phyloP scores from a whole-genome alignment of 2,888 invertebrate genomes.

The Scrobipalpa costella region DNA sequence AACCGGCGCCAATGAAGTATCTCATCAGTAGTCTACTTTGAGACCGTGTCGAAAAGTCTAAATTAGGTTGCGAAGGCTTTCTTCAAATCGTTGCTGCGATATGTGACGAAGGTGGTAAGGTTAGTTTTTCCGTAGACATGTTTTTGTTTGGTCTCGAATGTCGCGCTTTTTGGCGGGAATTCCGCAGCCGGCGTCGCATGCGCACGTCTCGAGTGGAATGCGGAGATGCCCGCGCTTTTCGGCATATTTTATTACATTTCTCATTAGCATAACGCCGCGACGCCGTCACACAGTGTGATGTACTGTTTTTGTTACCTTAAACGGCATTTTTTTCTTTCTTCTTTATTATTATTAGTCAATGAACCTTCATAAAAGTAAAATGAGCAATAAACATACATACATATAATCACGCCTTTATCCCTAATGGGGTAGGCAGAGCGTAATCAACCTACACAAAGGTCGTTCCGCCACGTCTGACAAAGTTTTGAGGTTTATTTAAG shows the following conservation, averaged over 20 bases:
- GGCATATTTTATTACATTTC: constrained; percentile 54
- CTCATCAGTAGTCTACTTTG: constrained; percentile 32
- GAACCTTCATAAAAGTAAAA: neutral
- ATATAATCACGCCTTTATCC: too few relatives aligned
- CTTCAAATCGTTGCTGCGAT: constrained; percentile 24
- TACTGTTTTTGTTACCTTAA: constrained; percentile 24
- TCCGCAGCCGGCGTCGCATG: constrained; percentile 50
- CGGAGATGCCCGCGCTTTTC: constrained; percentile 72
- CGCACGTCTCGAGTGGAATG: constrained; percentile 64
- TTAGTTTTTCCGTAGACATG: constrained; percentile 42
- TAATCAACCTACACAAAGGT: too few relatives aligned
- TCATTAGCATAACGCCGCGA: constrained; percentile 64
- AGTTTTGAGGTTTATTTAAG: too few relatives aligned
- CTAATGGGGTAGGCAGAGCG: too few relatives aligned
- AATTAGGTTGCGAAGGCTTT: constrained; percentile 29
- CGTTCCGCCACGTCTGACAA: too few relatives aligned
- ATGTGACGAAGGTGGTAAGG: constrained; percentile 37
- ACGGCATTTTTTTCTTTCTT: neutral
- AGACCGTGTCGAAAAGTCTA: constrained; percentile 31
- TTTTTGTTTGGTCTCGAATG: constrained; percentile 25
- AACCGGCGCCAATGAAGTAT: constrained; percentile 50
- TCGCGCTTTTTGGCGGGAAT: constrained; percentile 54
- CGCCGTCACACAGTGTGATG: constrained; percentile 39
- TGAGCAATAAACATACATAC: too few relatives aligned
- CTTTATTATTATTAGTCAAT: neutral